phyloP scores from a whole-genome alignment of 2,888 invertebrate genomes.

The Drosophila rubida region DNA sequence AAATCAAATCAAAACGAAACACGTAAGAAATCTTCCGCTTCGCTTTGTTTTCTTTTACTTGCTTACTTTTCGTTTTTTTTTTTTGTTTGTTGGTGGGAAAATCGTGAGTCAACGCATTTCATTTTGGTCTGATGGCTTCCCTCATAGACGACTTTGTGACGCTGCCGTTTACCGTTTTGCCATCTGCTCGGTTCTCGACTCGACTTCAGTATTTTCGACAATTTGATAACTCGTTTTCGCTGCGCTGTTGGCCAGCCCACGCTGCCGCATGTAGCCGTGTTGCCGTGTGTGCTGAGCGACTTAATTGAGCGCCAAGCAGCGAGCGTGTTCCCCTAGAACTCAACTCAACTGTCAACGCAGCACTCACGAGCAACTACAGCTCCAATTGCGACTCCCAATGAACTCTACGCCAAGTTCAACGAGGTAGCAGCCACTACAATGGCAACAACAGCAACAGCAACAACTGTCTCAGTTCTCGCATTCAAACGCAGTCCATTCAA shows the following conservation, averaged over 20 bases:
- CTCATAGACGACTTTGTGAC: conserved; percentile 35
- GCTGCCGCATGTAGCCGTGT: conserved; percentile 8
- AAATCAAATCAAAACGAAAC: conserved; percentile 11
- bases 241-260: conserved; percentile 28
- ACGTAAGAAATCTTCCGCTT: conserved; percentile 40
- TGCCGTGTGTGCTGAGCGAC: conserved; percentile 25
- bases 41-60: conserved; percentile 25
- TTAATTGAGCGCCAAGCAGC: conserved; percentile 67
- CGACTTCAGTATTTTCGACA: too few relatives aligned
- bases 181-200: conserved; percentile 17
- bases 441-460: conserved; percentile 21
- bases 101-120: conserved; percentile 64
- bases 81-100: conserved; percentile 60
- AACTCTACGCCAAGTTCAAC: conserved; percentile 68
- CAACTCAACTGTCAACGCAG: too few relatives aligned
- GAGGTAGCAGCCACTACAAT: conserved; percentile 33
- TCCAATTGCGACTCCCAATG: conserved; percentile 55
- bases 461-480: conserved; percentile 17
- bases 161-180: conserved; percentile 64
- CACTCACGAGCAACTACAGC: conserved; percentile 40
- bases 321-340: background rate
- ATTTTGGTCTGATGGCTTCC: conserved; percentile 28
- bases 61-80: conserved; percentile 11
- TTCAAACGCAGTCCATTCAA: conserved; percentile 60
- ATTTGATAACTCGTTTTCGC: conserved; percentile 63